These are phyloP conservation scores for Pasiphila rectangulata DNA, from an alignment of 2,888 invertebrate species.

Conservation along the genomic window DNA sequence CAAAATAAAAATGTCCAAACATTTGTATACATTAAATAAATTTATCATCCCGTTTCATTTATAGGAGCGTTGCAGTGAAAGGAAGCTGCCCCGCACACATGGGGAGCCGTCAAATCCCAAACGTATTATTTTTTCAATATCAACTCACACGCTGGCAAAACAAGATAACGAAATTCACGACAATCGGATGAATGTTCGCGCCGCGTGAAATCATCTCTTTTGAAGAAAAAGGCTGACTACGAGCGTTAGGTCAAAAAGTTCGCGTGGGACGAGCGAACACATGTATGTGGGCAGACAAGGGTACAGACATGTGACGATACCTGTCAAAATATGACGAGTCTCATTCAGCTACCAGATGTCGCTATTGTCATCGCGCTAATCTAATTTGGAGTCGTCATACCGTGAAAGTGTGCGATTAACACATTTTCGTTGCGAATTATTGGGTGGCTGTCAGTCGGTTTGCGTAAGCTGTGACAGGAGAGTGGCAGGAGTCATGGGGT, in stretches of 20 bases:
- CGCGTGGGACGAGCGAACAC: conserved; percentile 66
- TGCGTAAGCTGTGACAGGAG: conserved; percentile 80
- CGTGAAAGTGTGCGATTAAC: conserved; percentile 80
- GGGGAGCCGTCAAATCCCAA: conserved; percentile 78
- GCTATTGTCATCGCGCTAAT: conserved; percentile 74
- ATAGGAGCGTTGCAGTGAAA: conserved; percentile 65
- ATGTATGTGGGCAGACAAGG: conserved; percentile 77
- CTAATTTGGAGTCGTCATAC: conserved; percentile 72
- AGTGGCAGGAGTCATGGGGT: conserved; percentile 71
- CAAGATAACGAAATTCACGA: conserved; percentile 77
- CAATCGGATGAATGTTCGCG: conserved; percentile 78
- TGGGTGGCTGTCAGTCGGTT: conserved; percentile 75
- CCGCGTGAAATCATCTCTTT: conserved; percentile 79
- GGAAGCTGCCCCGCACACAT: conserved; percentile 77
- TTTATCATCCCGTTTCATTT: conserved; percentile 78
- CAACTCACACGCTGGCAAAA: conserved; percentile 67
- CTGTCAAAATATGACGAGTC: conserved; percentile 80
- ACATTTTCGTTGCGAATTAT: conserved; percentile 79
- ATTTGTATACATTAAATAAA: conserved; percentile 81
- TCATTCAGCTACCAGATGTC: conserved; percentile 74
- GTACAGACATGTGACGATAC: conserved; percentile 67
- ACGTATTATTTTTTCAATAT: conserved; percentile 79
- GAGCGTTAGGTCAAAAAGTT: conserved; percentile 46
- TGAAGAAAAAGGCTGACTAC: conserved; percentile 60
- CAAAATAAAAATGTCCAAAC: conserved; percentile 81